Evolutionary conservation across 2,888 invertebrate genomes (phyloP).

Genomic region (Cryptops parisi): DNA sequence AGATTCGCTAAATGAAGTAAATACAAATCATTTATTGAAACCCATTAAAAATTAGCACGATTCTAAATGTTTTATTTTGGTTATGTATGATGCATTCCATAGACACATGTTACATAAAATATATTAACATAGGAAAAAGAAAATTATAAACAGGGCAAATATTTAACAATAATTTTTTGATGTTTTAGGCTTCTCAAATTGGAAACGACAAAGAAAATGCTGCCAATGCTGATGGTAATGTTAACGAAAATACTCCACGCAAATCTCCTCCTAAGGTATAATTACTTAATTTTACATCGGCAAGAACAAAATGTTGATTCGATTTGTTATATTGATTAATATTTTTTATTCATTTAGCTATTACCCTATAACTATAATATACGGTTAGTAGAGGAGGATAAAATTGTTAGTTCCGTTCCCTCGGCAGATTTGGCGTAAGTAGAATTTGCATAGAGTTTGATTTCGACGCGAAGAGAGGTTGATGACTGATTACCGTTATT

Average conservation of each 20-base stretch:
- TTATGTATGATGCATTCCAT: too few species aligned
- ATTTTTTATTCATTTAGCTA: not conserved
- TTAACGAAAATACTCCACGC: constrained; percentile 7
- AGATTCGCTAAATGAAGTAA: too few species aligned
- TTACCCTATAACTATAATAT: constrained; percentile 9
- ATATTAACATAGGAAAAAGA: too few species aligned
- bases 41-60: too few species aligned
- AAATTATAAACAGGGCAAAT: not conserved
- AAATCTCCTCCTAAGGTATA: constrained; percentile 9
- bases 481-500: too few species aligned
- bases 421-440: constrained; percentile 13
- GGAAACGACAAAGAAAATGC: constrained; percentile 12
- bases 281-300: not conserved
- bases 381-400: constrained; percentile 11
- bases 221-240: not conserved
- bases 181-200: not conserved
- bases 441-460: too few species aligned
- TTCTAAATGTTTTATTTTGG: too few species aligned
- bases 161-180: not conserved
- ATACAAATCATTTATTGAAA: too few species aligned
- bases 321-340: not conserved
- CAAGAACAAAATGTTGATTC: not conserved
- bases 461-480: too few species aligned
- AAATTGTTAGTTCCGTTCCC: constrained; percentile 13
- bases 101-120: too few species aligned